These are phyloP conservation scores for Catostomus latipinnis DNA, from an alignment of 2,797 vertebrate genomes.

Conservation along the genomic window DNA sequence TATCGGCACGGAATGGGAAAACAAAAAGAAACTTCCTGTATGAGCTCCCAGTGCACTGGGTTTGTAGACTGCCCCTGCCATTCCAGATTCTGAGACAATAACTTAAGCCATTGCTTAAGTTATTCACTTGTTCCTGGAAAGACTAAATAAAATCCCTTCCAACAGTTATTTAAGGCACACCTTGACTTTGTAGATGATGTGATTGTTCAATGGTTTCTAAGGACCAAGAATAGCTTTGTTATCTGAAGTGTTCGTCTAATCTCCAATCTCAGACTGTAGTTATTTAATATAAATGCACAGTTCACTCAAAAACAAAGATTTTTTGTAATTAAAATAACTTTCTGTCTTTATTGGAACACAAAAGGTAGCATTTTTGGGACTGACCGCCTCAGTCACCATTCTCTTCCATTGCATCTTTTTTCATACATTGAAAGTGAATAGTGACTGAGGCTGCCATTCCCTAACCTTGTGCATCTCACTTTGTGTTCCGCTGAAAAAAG, in stretches of 20 bases:
- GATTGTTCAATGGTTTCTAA: slow-evolving; percentile 23
- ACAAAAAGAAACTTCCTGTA: slow-evolving; percentile 56
- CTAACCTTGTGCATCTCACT: too few species aligned
- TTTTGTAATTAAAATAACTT: too few species aligned
- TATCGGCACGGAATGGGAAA: slow-evolving; percentile 47
- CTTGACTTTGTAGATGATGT: slow-evolving; percentile 10
- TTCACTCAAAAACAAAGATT: too few species aligned
- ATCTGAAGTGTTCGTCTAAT: slow-evolving; percentile 16
- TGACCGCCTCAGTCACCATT: too few species aligned
- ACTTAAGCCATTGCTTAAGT: slow-evolving; percentile 12
- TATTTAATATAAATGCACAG: not conserved
- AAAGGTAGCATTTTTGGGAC: too few species aligned
- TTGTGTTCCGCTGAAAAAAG: too few species aligned
- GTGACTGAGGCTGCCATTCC: too few species aligned
- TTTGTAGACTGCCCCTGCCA: slow-evolving; percentile 19
- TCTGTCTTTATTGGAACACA: too few species aligned
- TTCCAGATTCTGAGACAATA: slow-evolving; percentile 22
- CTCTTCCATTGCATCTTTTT: too few species aligned
- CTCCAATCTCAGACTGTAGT: not conserved
- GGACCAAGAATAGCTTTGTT: slow-evolving; percentile 17
- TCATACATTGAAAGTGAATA: too few species aligned
- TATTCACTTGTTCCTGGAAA: not conserved
- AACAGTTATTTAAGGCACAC: not conserved
- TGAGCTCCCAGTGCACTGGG: slow-evolving; percentile 10
- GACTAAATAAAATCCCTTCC: slow-evolving; percentile 3